A percentile compares a stretch with the other conserved stretches of the same genome.
Conservation (phyloP, 2,888 invertebrate species). For the Onchidella celtica region DNA sequence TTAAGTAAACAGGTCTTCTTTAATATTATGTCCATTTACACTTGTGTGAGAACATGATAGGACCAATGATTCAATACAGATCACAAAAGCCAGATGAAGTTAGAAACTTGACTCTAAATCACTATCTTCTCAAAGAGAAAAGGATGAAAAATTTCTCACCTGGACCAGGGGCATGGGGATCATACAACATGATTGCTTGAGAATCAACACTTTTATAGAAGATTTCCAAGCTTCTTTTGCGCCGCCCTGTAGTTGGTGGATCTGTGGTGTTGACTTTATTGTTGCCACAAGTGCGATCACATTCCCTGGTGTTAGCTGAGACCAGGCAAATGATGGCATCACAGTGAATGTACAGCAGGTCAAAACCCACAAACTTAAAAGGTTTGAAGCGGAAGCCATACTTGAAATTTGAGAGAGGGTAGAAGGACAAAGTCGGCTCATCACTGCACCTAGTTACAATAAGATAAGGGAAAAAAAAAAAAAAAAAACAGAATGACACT, state of each 20-base stretch:
- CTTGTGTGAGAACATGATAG: too few species aligned
- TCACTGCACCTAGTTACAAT: conserved; percentile 36
- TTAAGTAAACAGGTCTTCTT: too few species aligned
- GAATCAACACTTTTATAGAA: conserved; percentile 34
- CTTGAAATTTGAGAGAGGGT: conserved; percentile 65
- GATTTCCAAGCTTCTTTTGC: neutral
- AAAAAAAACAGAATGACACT: too few species aligned
- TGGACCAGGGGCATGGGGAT: conserved; percentile 8
- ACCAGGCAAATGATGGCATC: conserved; percentile 69
- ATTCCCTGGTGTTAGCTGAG: conserved; percentile 62
- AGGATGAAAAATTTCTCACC: conserved; percentile 26
- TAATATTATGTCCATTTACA: too few species aligned
- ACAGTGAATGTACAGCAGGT: conserved; percentile 69
- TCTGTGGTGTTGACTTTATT: conserved; percentile 51
- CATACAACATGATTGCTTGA: conserved; percentile 45
- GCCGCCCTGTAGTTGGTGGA: conserved; percentile 20
- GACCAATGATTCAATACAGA: neutral
- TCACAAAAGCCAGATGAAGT: neutral
- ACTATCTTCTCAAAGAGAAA: too few species aligned
- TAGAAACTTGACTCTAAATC: too few species aligned
- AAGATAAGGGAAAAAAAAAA: neutral
- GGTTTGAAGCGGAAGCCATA: conserved; percentile 71
- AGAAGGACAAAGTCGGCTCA: conserved; percentile 64
- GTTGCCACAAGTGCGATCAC: conserved; percentile 68
- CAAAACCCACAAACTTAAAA: conserved; percentile 66